Evolutionary conservation across 2,113 vertebrate species (phyloP).

Genomic region (Sakesphorus luctuosus): DNA sequence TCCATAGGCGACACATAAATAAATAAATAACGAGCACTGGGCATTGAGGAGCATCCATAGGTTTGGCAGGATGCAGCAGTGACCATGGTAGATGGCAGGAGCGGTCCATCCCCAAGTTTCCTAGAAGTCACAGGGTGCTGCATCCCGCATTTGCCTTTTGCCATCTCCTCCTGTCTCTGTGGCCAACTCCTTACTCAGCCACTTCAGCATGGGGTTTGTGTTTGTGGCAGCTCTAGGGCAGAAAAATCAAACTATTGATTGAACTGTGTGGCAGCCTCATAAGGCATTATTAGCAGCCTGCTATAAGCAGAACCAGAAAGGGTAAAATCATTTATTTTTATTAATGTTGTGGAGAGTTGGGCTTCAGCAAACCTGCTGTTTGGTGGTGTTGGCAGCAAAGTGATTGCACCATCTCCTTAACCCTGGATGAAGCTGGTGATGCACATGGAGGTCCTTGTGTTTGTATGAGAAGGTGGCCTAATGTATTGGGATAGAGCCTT

Average conservation of each 20-base stretch:
- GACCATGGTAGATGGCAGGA: background rate
- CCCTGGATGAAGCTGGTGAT: background rate
- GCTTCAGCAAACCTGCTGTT: background rate
- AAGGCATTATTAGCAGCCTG: conserved; percentile 42
- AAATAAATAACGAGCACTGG: background rate
- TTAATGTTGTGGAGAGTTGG: conserved; percentile 7
- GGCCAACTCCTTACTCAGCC: background rate
- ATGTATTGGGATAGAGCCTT: background rate
- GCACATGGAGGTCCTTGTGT: background rate
- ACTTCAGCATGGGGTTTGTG: background rate
- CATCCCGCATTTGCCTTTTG: background rate
- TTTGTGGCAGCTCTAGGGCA: conserved; percentile 53
- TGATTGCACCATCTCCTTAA: background rate
- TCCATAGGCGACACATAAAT: conserved; percentile 26
- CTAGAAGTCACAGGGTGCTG: background rate
- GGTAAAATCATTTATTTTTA: conserved; percentile 21
- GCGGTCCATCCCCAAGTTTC: background rate
- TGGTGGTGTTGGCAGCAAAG: background rate
- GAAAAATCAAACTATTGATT: conserved; percentile 73
- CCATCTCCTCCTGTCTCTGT: rapidly evolving
- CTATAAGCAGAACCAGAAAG: conserved; percentile 4
- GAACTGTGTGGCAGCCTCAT: conserved; percentile 22
- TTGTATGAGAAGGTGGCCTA: background rate
- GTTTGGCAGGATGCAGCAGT: background rate
- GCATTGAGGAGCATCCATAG: background rate